Evolutionary conservation across 2,797 vertebrate species (phyloP).

Genomic region (Miichthys miiuy): DNA sequence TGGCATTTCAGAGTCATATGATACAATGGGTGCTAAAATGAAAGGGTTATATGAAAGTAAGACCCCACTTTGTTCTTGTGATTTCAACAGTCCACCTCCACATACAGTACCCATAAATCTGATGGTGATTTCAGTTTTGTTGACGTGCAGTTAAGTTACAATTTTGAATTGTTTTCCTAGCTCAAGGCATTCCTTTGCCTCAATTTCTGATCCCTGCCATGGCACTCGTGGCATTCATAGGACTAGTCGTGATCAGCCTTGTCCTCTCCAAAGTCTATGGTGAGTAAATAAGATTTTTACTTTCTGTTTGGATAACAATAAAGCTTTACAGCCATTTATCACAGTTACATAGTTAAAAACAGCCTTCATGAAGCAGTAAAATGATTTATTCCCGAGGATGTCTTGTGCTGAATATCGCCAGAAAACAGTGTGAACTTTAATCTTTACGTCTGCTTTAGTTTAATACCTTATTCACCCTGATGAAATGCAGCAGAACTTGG

Average conservation of each 20-base stretch:
- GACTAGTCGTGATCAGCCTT: constrained; percentile 56
- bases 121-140: no score
- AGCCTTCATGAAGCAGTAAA: neutral
- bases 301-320: neutral
- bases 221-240: constrained; percentile 43
- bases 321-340: neutral
- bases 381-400: neutral
- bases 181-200: constrained; percentile 40
- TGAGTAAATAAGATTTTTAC: constrained; percentile 45
- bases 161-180: constrained; percentile 27
- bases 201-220: constrained; percentile 64
- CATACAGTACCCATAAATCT: neutral
- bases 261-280: constrained; percentile 55
- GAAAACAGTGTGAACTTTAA: neutral
- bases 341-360: neutral
- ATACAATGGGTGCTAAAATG: neutral
- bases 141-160: no score
- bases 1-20: constrained; percentile 23
- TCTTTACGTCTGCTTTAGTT: constrained; percentile 14
- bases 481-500: constrained; percentile 1
- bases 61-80: neutral
- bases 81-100: neutral
- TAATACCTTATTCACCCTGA: neutral
- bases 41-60: neutral
- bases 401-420: neutral